Conservation (phyloP, 1,140 invertebrate genomes). For the Coenobita brevimanus region DNA sequence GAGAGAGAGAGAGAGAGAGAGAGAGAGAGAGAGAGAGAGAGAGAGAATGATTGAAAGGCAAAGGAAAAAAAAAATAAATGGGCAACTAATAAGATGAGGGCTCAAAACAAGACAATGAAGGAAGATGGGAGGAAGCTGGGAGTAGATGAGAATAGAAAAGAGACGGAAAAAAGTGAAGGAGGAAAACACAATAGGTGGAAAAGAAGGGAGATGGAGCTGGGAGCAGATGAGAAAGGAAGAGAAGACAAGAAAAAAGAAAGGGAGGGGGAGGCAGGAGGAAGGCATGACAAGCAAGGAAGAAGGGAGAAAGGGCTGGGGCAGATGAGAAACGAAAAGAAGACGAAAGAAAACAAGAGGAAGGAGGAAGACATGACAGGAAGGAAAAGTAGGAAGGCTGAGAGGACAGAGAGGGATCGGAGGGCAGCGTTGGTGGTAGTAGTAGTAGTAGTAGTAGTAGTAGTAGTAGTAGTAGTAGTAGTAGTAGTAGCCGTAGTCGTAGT, state of each 20-base stretch:
- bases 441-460: background rate
- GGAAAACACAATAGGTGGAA: background rate
- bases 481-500: too few relatives aligned
- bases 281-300: background rate
- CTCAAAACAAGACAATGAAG: background rate
- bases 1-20: background rate
- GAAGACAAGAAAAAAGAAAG: background rate
- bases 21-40: slow-evolving; percentile 7
- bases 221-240: background rate
- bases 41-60: background rate
- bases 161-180: background rate
- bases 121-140: background rate
- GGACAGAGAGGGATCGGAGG: background rate
- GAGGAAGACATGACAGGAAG: background rate
- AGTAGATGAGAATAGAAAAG: background rate
- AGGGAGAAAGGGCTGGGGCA: background rate
- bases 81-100: background rate
- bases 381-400: background rate
- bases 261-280: too few relatives aligned
- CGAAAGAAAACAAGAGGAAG: background rate
- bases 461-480: background rate
- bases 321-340: background rate
- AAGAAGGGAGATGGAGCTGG: background rate
- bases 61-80: background rate
- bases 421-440: background rate